Evolutionary conservation across 2,113 vertebrate species (phyloP), one percentile per base, ranked within the genome.

Genomic region (Nibea albiflora): DNA sequence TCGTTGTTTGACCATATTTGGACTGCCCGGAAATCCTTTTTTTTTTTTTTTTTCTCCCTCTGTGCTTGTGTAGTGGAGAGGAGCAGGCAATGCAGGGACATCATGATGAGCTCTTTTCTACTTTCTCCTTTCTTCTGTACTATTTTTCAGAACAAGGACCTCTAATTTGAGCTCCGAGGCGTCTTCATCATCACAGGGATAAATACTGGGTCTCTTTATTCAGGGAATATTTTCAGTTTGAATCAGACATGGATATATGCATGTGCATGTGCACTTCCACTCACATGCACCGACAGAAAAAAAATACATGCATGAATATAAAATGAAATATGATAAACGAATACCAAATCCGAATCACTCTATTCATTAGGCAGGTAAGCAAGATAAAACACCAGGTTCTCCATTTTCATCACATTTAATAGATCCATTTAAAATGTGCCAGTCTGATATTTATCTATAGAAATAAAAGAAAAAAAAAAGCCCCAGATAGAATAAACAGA

Each of bases 1-100:
- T 92, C 72, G 3, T 60, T 60, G 86, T 58, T 58, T 87, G 90
- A 56, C 93, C 93, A 94, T 93, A 94, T 94, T 88, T 91, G 93
- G 92, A 87, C 92, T 88, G 69, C 77, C 92, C 89, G 93, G 93
- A 94, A 92, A 88, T 88, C 54, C 57, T 68, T 87, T 81, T 90
- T 83, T 39, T 39, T 39, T 39, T 26, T 26, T 26, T 26, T 26
- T 26, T 31, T 31, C 7, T 7, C 35, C 8, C 35, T 85, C 80
- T 88, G 56, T 28, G 16, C 78, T 66, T 81, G 64, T 87, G 67
- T 83, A 67, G 81, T 44, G 82, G 75, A 85, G 85, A 85, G 73
- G 53, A 88, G 61, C 87, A 76, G 84, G 81, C 81, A 16, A 31
- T 82, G 78, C 65, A 71, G 84, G 47, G 83, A 84, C 76, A 81